Percentiles rank a stretch among this genome's conserved stretches.
Evolutionary conservation across 1,140 invertebrate genomes (phyloP).

Genomic region (Heliothis virescens): DNA sequence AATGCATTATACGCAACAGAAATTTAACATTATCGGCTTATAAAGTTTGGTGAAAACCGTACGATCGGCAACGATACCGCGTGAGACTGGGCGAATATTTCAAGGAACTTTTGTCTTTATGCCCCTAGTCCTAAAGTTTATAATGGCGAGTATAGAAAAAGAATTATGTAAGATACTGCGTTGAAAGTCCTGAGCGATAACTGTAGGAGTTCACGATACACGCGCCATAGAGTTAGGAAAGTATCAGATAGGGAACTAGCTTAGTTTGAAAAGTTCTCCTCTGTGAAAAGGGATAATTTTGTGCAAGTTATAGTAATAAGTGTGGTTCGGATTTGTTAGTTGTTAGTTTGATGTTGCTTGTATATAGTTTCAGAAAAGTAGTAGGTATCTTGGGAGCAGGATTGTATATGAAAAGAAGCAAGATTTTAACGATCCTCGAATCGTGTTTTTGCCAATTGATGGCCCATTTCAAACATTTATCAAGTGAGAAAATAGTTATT

Average conservation of each 20-base stretch:
- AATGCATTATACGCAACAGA: conserved; percentile 50
- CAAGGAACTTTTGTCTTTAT: conserved; percentile 23
- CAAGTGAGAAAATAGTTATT: no score
- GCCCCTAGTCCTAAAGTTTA: conserved; percentile 16
- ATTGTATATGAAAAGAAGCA: no score
- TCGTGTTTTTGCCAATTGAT: no score
- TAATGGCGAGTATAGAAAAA: conserved; percentile 23
- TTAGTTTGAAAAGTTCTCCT: conserved; percentile 4
- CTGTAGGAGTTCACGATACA: conserved; percentile 37
- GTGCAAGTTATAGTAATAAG: background rate
- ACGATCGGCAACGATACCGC: conserved; percentile 36
- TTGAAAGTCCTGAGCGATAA: conserved; percentile 46
- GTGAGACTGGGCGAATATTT: conserved; percentile 6
- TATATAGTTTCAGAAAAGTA: background rate
- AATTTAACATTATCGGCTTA: conserved; percentile 52
- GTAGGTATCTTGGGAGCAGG: background rate
- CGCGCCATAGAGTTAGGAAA: conserved; percentile 42
- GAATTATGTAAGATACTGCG: conserved; percentile 49
- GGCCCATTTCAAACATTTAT: no score
- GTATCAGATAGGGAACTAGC: conserved; percentile 29
- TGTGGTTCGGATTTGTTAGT: conserved; percentile 14
- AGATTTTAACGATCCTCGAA: no score
- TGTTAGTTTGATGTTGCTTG: conserved; percentile 1
- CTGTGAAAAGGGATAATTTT: conserved; percentile 30
- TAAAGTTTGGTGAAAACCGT: conserved; percentile 39